Percentiles rank a stretch among this genome's conserved stretches.
phyloP scores from a whole-genome alignment of 2,797 vertebrate genomes.

The Onychomys arenicola region DNA sequence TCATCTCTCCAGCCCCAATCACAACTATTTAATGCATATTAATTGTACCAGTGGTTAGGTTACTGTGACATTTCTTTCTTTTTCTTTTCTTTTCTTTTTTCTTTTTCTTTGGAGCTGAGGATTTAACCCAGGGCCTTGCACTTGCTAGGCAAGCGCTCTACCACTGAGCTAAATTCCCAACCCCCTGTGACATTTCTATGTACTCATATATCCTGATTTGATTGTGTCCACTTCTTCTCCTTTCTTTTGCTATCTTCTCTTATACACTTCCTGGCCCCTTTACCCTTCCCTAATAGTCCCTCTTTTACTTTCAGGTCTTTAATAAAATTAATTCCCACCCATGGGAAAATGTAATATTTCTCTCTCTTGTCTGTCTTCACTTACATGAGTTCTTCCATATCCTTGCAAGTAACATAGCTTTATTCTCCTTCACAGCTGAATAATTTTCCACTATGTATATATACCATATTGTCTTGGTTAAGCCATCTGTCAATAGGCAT shows the following conservation, averaged over 20 bases:
- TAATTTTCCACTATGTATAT: not conserved
- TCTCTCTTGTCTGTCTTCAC: not conserved
- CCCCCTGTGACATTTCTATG: not conserved
- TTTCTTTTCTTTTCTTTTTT: too few relatives aligned
- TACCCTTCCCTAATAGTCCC: not conserved
- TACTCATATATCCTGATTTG: not conserved
- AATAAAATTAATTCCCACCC: not conserved
- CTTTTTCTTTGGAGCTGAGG: too few relatives aligned
- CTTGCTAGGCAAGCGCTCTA: too few relatives aligned
- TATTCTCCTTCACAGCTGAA: not conserved
- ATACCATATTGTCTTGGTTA: not conserved
- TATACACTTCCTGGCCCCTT: not conserved
- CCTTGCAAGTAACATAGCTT: not conserved
- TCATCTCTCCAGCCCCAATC: not conserved
- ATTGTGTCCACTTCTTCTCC: not conserved
- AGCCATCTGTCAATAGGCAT: not conserved
- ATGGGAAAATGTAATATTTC: not conserved
- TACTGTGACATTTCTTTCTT: not conserved
- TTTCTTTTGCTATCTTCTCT: not conserved
- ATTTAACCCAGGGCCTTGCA: too few relatives aligned
- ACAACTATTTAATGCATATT: not conserved
- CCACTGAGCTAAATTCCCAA: too few relatives aligned
- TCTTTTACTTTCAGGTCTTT: not conserved
- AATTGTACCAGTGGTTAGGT: not conserved
- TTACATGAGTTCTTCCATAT: not conserved